Percentiles rank a stretch among this genome's conserved stretches.
These are phyloP conservation scores for Chelonus formosanus DNA, from an alignment of 2,888 invertebrate genomes.

Conservation along the genomic window DNA sequence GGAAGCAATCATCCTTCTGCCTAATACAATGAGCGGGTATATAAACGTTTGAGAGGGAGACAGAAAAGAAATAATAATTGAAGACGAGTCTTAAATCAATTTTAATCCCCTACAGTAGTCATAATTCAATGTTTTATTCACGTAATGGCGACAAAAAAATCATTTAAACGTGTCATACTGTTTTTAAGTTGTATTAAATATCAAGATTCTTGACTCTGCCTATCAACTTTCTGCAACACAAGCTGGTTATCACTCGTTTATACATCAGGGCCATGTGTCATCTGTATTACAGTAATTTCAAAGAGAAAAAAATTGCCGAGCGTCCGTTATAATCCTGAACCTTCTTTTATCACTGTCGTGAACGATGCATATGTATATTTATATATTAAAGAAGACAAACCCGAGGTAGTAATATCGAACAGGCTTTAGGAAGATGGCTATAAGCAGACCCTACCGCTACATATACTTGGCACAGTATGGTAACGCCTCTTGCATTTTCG, in stretches of 20 bases:
- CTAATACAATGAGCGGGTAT: conserved; percentile 44
- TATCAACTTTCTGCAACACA: conserved; percentile 17
- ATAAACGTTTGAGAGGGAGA: background rate
- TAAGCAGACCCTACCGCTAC: background rate
- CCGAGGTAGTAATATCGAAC: conserved; percentile 1
- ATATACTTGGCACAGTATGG: background rate
- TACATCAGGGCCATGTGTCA: conserved; percentile 13
- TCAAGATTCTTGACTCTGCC: conserved; percentile 5
- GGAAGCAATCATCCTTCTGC: conserved; percentile 46
- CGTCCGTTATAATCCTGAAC: conserved; percentile 10
- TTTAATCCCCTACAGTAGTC: background rate
- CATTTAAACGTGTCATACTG: background rate
- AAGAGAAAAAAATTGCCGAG: conserved; percentile 2
- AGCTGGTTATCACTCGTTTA: conserved; percentile 14
- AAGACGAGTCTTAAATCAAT: background rate
- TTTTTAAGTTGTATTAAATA: conserved; percentile 12
- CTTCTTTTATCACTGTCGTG: conserved; percentile 12
- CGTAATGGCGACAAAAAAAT: conserved; percentile 7
- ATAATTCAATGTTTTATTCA: no score
- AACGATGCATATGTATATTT: background rate
- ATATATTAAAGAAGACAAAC: conserved; percentile 7
- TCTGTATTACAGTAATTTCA: conserved; percentile 23
- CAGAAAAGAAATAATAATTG: no score
- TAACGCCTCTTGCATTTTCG: conserved; percentile 16
- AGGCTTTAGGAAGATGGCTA: background rate